Base-by-base conservation (phyloP, 2,797 vertebrate genomes). In the Scleropages formosus region DNA sequence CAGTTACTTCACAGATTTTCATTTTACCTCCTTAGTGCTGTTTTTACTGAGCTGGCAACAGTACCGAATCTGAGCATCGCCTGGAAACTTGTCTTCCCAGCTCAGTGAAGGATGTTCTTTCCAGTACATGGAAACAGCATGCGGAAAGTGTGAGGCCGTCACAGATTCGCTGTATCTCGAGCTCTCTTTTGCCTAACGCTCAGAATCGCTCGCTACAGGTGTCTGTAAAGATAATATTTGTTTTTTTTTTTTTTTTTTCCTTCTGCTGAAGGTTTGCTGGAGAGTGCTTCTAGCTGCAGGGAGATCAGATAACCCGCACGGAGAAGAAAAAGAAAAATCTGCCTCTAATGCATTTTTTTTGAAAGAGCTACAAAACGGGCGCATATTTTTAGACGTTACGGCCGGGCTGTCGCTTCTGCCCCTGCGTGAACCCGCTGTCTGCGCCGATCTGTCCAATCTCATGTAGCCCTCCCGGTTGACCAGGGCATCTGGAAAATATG, bases 221-320 rank as follows among this genome's bases (percentile, higher is more conserved):
- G 13, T 9, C 46, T 18, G 66, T 49, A 15, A 22, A 39, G 66
- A 51, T 51, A 69, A 69, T 26, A 69, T 69, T n/a, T 16, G 69
- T 69, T 69, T 69, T 69, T 39, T 69, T 66, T 66, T 22, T 22
- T 66, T 51, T 46, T 44, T 26, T n/a, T 18, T 16, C 26, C n/a
- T 39, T 2, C 31, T 2, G 31, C 31, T 39, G 31, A 39, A 31
- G 31, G 6, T 39, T 46, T 51, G 66, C 46, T 15, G 20, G 31
- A 44, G 46, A 47, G 47, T 39, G 22, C 47, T 67, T 67, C 18
- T n/a, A 67, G 64, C 64, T 64, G 22, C 31, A 39, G 31, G 31
- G 31, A 39, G 31, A 67, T 44, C 64, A 67, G 39, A 20, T 67
- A 39, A 67, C 16, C 11, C 39, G 27, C 39, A 66, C n/a, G 64